A percentile compares a stretch with the other conserved stretches of the same genome.
Conservation (phyloP, 2,797 vertebrate species). For the Muraenolepis orangiensis region DNA sequence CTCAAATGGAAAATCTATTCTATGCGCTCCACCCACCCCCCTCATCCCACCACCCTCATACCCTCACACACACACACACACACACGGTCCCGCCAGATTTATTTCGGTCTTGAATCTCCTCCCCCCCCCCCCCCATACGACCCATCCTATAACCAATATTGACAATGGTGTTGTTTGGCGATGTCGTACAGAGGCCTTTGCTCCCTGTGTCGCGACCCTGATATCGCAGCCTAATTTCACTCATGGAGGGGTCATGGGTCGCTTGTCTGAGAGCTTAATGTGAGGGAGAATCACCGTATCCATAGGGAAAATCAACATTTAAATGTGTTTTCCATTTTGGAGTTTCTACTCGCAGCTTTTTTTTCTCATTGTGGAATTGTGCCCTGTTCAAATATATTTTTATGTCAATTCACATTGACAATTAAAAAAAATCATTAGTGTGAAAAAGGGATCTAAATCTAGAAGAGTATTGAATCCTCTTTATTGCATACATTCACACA, state of each 20-base stretch:
- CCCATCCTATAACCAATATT: constrained; percentile 65
- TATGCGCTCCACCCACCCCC: constrained; percentile 45
- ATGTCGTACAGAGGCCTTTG: constrained; percentile 81
- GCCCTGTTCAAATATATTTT: neutral
- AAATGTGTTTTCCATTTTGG: neutral
- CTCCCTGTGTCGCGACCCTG: constrained; percentile 75
- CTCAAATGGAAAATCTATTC: constrained; percentile 73
- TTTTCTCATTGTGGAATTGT: neutral
- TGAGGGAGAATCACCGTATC: neutral
- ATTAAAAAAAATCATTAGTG: no score
- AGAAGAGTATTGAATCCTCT: no score
- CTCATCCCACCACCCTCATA: neutral
- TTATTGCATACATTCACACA: no score
- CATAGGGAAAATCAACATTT: neutral
- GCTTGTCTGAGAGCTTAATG: constrained; percentile 8
- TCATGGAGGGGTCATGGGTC: constrained; percentile 9
- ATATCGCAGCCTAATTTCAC: constrained; percentile 76
- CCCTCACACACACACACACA: neutral
- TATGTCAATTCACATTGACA: no score
- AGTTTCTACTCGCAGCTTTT: neutral
- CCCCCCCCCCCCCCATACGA: constrained; percentile 36
- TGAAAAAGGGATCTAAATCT: no score
- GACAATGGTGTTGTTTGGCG: constrained; percentile 78
- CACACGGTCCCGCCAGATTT: constrained; percentile 41
- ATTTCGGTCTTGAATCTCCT: constrained; percentile 18